Percentiles rank a stretch among this genome's conserved stretches.
These are phyloP conservation scores for Harpagifer antarcticus DNA, from an alignment of 2,797 vertebrate genomes.

Conservation along the genomic window DNA sequence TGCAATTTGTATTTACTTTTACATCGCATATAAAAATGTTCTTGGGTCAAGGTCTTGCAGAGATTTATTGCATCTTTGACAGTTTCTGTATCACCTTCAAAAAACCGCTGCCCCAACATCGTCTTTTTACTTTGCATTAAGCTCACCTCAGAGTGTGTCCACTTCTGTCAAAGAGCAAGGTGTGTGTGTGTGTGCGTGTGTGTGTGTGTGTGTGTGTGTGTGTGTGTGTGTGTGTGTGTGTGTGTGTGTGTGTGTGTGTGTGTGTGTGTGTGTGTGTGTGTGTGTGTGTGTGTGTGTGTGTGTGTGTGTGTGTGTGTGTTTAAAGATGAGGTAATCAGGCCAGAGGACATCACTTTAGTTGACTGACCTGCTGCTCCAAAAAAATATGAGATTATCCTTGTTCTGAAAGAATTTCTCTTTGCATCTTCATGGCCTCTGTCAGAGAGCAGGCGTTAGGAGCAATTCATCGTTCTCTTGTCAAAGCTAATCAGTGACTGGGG, in stretches of 20 bases:
- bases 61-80: constrained; percentile 6
- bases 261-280: constrained; percentile 7
- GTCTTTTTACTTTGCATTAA: constrained; percentile 1
- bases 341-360: neutral
- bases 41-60: neutral
- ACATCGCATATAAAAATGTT: neutral
- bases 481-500: constrained; percentile 9
- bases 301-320: constrained; percentile 7
- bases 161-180: constrained; percentile 32
- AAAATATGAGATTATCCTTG: constrained; percentile 14
- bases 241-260: constrained; percentile 25
- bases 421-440: too few species aligned
- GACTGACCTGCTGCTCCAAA: constrained; percentile 8
- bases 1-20: too few species aligned
- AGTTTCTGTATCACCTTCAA: neutral
- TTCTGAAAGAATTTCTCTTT: constrained; percentile 5
- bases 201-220: constrained; percentile 12
- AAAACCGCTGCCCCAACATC: neutral
- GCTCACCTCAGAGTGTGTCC: constrained; percentile 18
- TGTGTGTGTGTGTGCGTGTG: constrained; percentile 16
- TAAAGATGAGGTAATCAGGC: constrained; percentile 25
- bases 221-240: constrained; percentile 32
- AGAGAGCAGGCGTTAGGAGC: neutral
- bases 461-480: neutral
- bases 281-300: constrained; percentile 2